Percentiles rank a stretch among this genome's conserved stretches.
phyloP scores from a whole-genome alignment of 2,113 vertebrate genomes.

The Arenaria interpres region DNA sequence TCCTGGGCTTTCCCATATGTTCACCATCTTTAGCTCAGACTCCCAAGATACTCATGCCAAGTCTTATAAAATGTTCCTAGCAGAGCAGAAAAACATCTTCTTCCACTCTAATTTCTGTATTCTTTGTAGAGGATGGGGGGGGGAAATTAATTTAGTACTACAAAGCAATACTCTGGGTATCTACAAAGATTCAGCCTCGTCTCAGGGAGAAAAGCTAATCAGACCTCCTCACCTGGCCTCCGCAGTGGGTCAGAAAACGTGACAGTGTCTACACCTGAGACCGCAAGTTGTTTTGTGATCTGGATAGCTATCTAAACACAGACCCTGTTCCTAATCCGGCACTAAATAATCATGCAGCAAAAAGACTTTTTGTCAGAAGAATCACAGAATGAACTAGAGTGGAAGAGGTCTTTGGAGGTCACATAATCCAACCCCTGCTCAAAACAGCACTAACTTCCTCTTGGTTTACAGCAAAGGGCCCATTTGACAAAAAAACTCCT shows the following conservation, averaged over 20 bases:
- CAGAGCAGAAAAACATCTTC: background rate
- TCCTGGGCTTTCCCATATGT: conserved; percentile 20
- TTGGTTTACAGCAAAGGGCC: background rate
- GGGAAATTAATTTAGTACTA: background rate
- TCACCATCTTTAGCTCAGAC: conserved; percentile 27
- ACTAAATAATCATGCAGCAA: background rate
- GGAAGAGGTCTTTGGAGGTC: background rate
- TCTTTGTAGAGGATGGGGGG: background rate
- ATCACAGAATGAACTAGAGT: background rate
- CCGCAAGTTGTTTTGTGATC: accelerated
- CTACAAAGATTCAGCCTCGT: background rate
- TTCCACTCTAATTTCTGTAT: background rate
- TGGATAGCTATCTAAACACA: background rate
- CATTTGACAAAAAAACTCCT: background rate
- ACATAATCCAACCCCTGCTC: background rate
- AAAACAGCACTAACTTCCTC: accelerated
- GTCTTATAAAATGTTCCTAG: background rate
- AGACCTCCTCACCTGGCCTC: background rate
- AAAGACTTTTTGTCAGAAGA: background rate
- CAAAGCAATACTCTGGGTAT: background rate
- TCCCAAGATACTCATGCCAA: conserved; percentile 14
- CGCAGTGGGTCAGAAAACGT: background rate
- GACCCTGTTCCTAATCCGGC: background rate
- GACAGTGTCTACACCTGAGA: background rate
- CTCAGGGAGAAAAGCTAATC: background rate